A percentile compares a stretch with the other conserved stretches of the same genome.
Conservation (phyloP, 2,797 vertebrate genomes). For the Orestias chungarensis region DNA sequence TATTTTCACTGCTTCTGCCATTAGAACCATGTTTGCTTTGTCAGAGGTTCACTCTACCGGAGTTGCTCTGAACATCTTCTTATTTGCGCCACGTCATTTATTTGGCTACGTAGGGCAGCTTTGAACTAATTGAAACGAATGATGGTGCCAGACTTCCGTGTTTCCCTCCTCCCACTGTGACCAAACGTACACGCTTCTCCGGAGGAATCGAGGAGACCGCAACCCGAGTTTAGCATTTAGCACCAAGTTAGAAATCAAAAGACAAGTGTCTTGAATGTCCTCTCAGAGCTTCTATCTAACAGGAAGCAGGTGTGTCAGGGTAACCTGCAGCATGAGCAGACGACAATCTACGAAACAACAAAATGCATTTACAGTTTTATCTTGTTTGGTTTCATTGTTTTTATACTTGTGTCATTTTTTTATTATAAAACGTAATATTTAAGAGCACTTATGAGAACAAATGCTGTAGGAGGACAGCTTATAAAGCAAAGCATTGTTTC, state of each 20-base stretch:
- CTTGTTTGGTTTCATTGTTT: constrained; percentile 24
- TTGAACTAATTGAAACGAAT: too few species aligned
- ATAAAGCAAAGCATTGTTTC: constrained; percentile 25
- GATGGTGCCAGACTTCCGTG: too few species aligned
- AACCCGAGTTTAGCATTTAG: constrained; percentile 51
- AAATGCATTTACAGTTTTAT: constrained; percentile 58
- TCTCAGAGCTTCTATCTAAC: constrained; percentile 46
- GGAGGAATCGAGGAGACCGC: neutral
- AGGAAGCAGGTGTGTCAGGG: constrained; percentile 42
- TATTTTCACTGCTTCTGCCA: too few species aligned
- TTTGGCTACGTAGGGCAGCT: too few species aligned
- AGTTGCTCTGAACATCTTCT: too few species aligned
- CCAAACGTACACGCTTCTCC: neutral
- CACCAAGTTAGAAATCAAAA: constrained; percentile 58
- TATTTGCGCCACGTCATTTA: too few species aligned
- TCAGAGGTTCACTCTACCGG: too few species aligned
- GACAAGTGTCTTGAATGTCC: constrained; percentile 65
- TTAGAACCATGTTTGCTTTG: too few species aligned
- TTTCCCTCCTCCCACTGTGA: neutral
- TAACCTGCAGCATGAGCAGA: constrained; percentile 6
- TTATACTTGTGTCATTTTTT: constrained; percentile 48
- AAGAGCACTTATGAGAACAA: constrained; percentile 39
- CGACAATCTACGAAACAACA: neutral
- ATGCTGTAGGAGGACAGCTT: constrained; percentile 34
- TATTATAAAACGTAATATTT: constrained; percentile 54